These are phyloP conservation scores for Athalia cordata DNA, from an alignment of 2,888 invertebrate genomes.

Conservation along the genomic window DNA sequence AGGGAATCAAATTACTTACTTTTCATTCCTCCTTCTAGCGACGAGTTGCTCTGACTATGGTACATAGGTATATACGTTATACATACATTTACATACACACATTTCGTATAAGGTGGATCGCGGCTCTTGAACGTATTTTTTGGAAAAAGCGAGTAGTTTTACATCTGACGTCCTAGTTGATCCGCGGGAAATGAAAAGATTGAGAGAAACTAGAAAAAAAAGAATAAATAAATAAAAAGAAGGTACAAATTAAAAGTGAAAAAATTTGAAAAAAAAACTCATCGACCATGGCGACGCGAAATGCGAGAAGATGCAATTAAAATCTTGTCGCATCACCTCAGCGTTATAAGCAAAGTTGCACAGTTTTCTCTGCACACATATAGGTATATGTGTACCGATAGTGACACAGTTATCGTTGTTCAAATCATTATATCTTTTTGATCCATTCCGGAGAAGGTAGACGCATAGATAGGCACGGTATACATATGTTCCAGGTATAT, in stretches of 20 bases:
- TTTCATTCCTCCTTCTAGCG: slow-evolving; percentile 20
- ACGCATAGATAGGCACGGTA: not conserved
- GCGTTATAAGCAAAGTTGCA: too few relatives aligned
- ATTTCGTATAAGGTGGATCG: not conserved
- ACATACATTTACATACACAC: not conserved
- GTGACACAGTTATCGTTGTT: too few relatives aligned
- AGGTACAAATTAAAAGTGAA: not conserved
- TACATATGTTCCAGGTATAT: too few relatives aligned
- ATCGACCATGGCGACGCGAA: slow-evolving; percentile 11
- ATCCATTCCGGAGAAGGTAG: not conserved
- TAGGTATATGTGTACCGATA: too few relatives aligned
- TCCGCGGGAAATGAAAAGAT: slow-evolving; percentile 11
- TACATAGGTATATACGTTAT: not conserved
- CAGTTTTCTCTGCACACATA: too few relatives aligned
- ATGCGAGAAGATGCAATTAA: slow-evolving; percentile 18
- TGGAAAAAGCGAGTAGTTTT: slow-evolving; percentile 24
- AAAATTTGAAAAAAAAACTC: not conserved
- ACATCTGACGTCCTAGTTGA: slow-evolving; percentile 7
- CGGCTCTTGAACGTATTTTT: not conserved
- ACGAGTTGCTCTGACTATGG: not conserved
- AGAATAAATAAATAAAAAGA: too few relatives aligned
- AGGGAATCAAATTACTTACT: slow-evolving; percentile 9
- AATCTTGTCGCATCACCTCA: slow-evolving; percentile 2
- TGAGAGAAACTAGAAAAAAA: too few relatives aligned
- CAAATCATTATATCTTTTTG: not conserved